phyloP scores from a whole-genome alignment of 2,113 vertebrate genomes.

The Natator depressus region DNA sequence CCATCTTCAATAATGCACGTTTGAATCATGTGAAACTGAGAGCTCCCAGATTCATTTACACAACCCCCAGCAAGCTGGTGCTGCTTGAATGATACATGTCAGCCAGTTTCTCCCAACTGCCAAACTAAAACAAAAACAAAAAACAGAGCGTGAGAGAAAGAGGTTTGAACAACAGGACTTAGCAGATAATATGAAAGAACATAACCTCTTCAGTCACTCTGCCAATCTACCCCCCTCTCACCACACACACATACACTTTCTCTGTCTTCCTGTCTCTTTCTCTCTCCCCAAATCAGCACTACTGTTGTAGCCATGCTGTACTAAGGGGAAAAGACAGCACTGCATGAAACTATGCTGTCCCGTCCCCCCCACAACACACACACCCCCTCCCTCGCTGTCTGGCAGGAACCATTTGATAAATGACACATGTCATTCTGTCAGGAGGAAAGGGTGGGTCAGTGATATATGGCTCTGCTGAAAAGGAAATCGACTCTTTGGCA shows the following conservation, averaged over 20 bases:
- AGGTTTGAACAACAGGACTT: constrained; percentile 18
- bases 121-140: constrained; percentile 20
- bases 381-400: constrained; percentile 78
- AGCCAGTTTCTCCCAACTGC: constrained; percentile 67
- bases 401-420: constrained; percentile 96
- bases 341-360: constrained; percentile 52
- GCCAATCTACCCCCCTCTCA: constrained; percentile 27
- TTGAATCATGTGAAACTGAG: constrained; percentile 91
- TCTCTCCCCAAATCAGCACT: constrained; percentile 35
- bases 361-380: neutral
- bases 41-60: constrained; percentile 89
- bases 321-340: constrained; percentile 71
- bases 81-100: constrained; percentile 90
- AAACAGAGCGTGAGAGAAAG: neutral
- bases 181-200: constrained; percentile 19
- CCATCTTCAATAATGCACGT: constrained; percentile 96
- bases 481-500: constrained; percentile 99
- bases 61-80: constrained; percentile 86
- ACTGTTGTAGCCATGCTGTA: constrained; percentile 55
- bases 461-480: constrained; percentile 94
- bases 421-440: constrained; percentile 99
- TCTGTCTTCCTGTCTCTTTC: neutral
- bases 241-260: neutral
- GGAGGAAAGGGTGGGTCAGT: constrained; percentile 96
- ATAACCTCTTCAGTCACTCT: neutral